Evolutionary conservation across 2,797 vertebrate genomes (phyloP).

Genomic region (Centropyge bicolor): DNA sequence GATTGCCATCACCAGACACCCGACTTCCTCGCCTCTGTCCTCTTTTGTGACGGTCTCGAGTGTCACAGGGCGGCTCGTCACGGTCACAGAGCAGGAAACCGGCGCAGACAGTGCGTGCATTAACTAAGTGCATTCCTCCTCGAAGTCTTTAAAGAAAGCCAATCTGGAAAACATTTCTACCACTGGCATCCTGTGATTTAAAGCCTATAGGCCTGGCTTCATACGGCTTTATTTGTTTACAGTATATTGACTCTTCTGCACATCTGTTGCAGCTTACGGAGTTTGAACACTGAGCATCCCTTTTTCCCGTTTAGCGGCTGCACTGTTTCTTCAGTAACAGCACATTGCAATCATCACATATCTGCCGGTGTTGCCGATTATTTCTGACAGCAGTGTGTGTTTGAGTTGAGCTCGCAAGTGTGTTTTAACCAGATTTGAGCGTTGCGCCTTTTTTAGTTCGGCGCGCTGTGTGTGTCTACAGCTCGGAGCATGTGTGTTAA

Average conservation of each 20-base stretch:
- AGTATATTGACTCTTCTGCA: constrained; percentile 58
- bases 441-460: constrained; percentile 8
- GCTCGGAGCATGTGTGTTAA: constrained; percentile 20
- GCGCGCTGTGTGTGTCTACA: constrained; percentile 2
- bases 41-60: constrained; percentile 1
- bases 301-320: constrained; percentile 16
- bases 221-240: constrained; percentile 70
- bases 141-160: constrained; percentile 19
- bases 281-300: constrained; percentile 34
- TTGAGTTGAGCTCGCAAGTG: constrained; percentile 24
- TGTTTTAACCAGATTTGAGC: constrained; percentile 41
- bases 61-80: constrained; percentile 28
- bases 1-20: background rate
- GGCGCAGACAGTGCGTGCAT: constrained; percentile 17
- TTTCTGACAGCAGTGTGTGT: constrained; percentile 49
- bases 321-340: constrained; percentile 52
- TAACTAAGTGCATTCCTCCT: constrained; percentile 27
- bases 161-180: constrained; percentile 59
- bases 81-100: constrained; percentile 43
- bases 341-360: constrained; percentile 38
- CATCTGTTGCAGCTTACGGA: constrained; percentile 67
- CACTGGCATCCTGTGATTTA: constrained; percentile 46
- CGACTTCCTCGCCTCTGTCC: background rate
- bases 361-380: constrained; percentile 32
- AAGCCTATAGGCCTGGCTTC: constrained; percentile 36